These are phyloP conservation scores for Hirundo rustica DNA, from an alignment of 2,797 vertebrate genomes.

Conservation along the genomic window DNA sequence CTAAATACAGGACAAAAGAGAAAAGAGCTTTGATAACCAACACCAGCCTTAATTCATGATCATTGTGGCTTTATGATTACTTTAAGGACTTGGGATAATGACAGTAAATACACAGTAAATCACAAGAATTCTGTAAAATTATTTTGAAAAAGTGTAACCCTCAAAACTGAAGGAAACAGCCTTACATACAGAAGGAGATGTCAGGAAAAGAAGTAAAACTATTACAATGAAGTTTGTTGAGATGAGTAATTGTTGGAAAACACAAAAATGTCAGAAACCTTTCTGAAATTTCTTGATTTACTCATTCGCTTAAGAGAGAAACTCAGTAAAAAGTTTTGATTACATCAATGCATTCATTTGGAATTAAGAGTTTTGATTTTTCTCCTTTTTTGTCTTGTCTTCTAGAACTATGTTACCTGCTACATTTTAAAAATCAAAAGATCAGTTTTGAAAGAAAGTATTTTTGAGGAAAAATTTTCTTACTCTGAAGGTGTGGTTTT, in stretches of 20 bases:
- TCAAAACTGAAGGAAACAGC: neutral
- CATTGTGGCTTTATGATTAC: neutral
- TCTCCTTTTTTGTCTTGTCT: neutral
- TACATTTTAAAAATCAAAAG: neutral
- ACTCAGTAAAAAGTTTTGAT: neutral
- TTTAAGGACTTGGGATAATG: neutral
- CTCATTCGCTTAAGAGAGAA: neutral
- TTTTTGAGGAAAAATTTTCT: neutral
- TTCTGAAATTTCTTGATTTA: neutral
- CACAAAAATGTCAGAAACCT: neutral
- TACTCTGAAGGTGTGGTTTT: neutral
- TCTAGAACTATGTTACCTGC: neutral
- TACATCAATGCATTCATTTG: neutral
- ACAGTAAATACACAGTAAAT: neutral
- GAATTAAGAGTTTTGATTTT: neutral
- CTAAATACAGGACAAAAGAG: neutral
- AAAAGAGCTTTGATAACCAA: neutral
- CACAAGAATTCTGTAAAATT: neutral
- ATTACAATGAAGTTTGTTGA: neutral
- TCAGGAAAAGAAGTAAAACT: neutral
- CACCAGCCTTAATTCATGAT: fast-evolving
- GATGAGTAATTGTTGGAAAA: neutral
- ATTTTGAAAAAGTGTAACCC: neutral
- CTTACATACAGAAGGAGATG: fast-evolving
- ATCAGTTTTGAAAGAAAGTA: neutral